Evolutionary conservation across 2,888 invertebrate genomes (phyloP).

Genomic region (Hirtodrosophila confusa): DNA sequence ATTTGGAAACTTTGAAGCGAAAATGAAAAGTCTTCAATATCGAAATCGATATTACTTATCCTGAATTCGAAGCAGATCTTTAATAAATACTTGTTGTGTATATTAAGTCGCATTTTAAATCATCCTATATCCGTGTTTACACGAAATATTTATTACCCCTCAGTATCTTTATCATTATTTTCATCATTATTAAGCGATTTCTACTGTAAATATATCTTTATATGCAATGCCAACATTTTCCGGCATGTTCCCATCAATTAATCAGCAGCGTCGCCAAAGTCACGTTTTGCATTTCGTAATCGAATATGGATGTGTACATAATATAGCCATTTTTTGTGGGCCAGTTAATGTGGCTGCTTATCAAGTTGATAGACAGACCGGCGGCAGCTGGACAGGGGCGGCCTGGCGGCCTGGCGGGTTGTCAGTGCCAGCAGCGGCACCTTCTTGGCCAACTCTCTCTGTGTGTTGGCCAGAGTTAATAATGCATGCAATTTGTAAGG

Average conservation of each 20-base stretch:
- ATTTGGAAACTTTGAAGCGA: no score
- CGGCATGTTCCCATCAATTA: slow-evolving; percentile 57
- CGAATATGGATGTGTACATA: slow-evolving; percentile 31
- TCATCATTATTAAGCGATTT: slow-evolving; percentile 13
- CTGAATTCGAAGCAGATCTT: not conserved
- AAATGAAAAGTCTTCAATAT: no score
- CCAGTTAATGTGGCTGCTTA: slow-evolving; percentile 69
- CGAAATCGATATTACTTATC: no score
- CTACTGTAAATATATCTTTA: slow-evolving; percentile 10
- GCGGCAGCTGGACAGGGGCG: slow-evolving; percentile 1
- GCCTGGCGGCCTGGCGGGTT: no score
- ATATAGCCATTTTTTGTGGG: slow-evolving; percentile 5
- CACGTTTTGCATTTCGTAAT: slow-evolving; percentile 72
- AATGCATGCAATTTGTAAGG: slow-evolving; percentile 62
- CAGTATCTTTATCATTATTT: slow-evolving; percentile 6
- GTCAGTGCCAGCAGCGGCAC: not conserved
- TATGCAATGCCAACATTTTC: slow-evolving; percentile 31
- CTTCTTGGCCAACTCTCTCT: slow-evolving; percentile 5
- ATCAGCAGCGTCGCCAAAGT: slow-evolving; percentile 65
- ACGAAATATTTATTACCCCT: slow-evolving; percentile 17
- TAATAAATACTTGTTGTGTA: no score
- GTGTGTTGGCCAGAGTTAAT: slow-evolving; percentile 35
- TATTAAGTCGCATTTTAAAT: slow-evolving; percentile 1
- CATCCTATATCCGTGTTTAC: slow-evolving; percentile 23
- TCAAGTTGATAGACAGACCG: slow-evolving; percentile 70